A percentile compares a stretch with the other conserved stretches of the same genome.
These are phyloP conservation scores for Sciurus carolinensis DNA, from an alignment of 2,797 vertebrate genomes.

Conservation along the genomic window DNA sequence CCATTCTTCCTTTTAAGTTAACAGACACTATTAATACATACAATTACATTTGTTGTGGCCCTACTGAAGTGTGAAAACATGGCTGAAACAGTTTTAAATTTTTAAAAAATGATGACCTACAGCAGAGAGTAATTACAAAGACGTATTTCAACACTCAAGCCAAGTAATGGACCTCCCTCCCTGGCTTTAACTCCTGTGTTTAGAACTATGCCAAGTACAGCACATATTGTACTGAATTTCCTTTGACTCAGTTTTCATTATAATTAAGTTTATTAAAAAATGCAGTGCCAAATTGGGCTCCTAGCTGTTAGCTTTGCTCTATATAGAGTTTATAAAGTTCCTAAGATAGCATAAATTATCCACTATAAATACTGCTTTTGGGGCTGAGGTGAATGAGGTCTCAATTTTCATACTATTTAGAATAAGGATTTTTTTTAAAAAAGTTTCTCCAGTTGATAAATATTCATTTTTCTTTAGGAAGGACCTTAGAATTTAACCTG, in stretches of 20 bases:
- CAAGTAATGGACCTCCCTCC: conserved; percentile 42
- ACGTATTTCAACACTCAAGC: conserved; percentile 33
- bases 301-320: conserved; percentile 1
- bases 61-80: conserved; percentile 10
- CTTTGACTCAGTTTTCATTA: conserved; percentile 61
- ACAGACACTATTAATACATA: not conserved
- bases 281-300: not conserved
- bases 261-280: conserved; percentile 66
- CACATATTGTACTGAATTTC: not conserved
- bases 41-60: not conserved
- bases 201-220: conserved; percentile 48
- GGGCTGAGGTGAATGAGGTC: not conserved
- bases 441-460: not conserved
- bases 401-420: conserved; percentile 36
- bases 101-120: conserved; percentile 43
- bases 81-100: conserved; percentile 47
- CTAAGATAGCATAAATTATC: conserved; percentile 48
- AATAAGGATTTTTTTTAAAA: not conserved
- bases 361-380: not conserved
- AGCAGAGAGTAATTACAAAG: conserved; percentile 57
- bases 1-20: conserved; percentile 22
- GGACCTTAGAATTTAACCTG: not conserved
- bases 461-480: conserved; percentile 17
- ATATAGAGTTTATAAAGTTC: conserved; percentile 18
- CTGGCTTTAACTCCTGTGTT: conserved; percentile 14